Conservation (phyloP, 1,140 invertebrate genomes). For the Brachionus asplanchnoidis region DNA sequence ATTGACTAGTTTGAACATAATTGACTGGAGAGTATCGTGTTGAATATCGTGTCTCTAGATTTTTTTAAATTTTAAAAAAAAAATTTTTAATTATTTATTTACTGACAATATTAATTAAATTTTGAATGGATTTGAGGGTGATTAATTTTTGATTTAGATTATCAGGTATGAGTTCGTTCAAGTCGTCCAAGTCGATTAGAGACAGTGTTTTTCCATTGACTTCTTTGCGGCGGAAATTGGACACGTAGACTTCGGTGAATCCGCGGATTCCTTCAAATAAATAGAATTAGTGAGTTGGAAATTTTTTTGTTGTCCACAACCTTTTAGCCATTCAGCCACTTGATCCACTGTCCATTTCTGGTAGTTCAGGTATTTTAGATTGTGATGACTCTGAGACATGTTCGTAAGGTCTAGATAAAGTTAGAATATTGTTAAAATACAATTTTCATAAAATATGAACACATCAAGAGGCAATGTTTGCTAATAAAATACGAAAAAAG, state of each 20-base stretch:
- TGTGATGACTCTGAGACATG: neutral
- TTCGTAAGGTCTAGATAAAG: neutral
- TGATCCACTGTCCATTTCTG: constrained; percentile 1
- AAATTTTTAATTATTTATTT: neutral
- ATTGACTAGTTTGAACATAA: neutral
- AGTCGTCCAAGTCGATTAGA: neutral
- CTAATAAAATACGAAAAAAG: neutral
- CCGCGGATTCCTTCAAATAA: neutral
- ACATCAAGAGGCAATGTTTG: neutral
- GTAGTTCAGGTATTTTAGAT: neutral
- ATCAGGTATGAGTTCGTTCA: neutral
- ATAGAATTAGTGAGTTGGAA: neutral
- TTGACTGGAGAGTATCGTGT: neutral
- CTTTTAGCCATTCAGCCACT: constrained; percentile 14
- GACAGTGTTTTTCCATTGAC: constrained; percentile 12
- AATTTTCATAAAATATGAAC: constrained; percentile 20
- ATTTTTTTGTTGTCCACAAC: neutral
- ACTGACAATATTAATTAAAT: neutral
- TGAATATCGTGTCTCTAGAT: constrained; percentile 11
- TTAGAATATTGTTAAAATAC: neutral
- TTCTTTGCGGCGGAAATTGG: neutral
- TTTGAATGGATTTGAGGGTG: neutral
- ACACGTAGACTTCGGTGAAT: neutral
- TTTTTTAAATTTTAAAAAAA: neutral
- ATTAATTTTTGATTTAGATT: neutral